These are phyloP conservation scores for Cacatua alba DNA, from an alignment of 2,113 vertebrate genomes.

Conservation along the genomic window DNA sequence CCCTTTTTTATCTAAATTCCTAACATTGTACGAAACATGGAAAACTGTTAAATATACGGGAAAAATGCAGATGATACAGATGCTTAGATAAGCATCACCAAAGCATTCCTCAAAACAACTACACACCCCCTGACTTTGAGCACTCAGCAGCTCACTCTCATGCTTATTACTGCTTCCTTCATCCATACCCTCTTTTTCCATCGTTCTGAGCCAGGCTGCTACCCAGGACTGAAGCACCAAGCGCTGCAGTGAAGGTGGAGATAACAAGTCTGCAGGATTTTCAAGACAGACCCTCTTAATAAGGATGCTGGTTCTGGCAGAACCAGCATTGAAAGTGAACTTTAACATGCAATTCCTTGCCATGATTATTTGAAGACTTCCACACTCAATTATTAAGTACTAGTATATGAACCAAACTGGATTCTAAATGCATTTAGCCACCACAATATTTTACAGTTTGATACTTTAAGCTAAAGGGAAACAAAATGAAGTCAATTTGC, in stretches of 20 bases:
- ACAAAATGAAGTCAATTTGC: neutral
- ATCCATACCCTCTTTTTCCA: fast-evolving
- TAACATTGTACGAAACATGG: neutral
- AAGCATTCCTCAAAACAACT: neutral
- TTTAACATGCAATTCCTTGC: neutral
- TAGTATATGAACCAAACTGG: neutral
- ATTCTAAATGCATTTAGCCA: neutral
- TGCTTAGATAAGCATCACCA: neutral
- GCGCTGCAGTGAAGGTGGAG: neutral
- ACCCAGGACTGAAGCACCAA: neutral
- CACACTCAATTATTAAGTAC: fast-evolving
- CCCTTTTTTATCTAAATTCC: too few species aligned
- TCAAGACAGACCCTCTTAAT: neutral
- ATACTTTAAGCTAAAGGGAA: neutral
- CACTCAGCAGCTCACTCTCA: fast-evolving
- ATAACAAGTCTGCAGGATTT: fast-evolving
- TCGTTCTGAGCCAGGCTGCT: neutral
- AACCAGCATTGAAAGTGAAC: fast-evolving
- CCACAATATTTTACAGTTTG: neutral
- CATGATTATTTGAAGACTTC: neutral
- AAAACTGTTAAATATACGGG: neutral
- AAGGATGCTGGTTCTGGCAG: neutral
- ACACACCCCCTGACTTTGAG: too few species aligned
- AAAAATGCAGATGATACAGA: neutral
- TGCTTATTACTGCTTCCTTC: neutral